Evolutionary conservation across 2,113 vertebrate genomes (phyloP), one percentile per base, ranked within the genome.

Genomic region (Struthidea cinerea): DNA sequence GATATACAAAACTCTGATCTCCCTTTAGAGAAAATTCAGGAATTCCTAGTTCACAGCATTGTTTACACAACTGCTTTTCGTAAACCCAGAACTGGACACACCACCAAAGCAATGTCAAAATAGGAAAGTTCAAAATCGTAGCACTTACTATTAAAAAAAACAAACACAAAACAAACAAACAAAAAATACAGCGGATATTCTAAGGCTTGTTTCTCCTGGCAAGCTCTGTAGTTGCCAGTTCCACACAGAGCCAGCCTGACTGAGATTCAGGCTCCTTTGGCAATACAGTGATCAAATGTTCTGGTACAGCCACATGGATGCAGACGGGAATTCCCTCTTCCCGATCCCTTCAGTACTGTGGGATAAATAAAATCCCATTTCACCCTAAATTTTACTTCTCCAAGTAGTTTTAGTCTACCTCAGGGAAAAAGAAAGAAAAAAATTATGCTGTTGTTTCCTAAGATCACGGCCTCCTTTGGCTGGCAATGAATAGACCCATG

Each of bases 301-400:
- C 71, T 27, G 49, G 15, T 37, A 35, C 47, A 77, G 50, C 46
- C 7, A 1, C 75, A 3, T 0, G 63, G 71, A 39, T 39, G 8
- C 55, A 67, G 64, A 41, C 1, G 1, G 56, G 64, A 79, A 83
- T 80, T 70, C 86, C 76, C 76, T 50, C 56, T 57, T 69, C 79
- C 84, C 0, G 0, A 67, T 33, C 42, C 52, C 39, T 52, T 32
- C 84, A n/a, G 0, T 41, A 53, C 37, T 23, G 3, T 3, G 14
- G 26, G 44, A 53, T 80, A 84, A 93, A 93, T 42, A 64, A 64
- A 65, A 42, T 8, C 13, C 20, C 4, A 0, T 8, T 50, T 8
- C 33, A 67, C 27, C 27, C 30, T 39, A 23, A 20, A 16, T 42
- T 17, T 33, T 57, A 37, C 24, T 60, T 63, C 63, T 80, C 42